These are phyloP conservation scores for Ameiurus melas DNA, from an alignment of 2,113 vertebrate genomes.

Conservation along the genomic window DNA sequence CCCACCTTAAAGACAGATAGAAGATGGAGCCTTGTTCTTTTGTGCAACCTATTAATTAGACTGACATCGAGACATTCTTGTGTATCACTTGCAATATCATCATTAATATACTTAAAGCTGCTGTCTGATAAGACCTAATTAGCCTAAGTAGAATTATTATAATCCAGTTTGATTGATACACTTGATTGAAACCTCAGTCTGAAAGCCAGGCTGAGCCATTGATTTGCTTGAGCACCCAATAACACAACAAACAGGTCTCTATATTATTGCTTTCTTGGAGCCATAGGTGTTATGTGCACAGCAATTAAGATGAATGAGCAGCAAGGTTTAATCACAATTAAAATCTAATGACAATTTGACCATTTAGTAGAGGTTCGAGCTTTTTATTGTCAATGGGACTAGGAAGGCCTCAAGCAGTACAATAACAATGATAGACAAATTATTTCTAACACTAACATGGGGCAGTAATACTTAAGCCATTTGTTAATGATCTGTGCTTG, in stretches of 20 bases:
- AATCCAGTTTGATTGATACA: constrained; percentile 40
- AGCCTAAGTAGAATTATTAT: constrained; percentile 38
- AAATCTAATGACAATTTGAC: constrained; percentile 40
- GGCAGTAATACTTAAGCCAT: constrained; percentile 36
- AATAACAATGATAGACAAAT: constrained; percentile 14
- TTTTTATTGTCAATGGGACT: neutral
- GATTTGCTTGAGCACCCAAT: constrained; percentile 42
- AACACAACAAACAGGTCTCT: constrained; percentile 43
- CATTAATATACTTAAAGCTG: constrained; percentile 21
- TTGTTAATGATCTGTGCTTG: constrained; percentile 31
- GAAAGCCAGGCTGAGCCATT: constrained; percentile 31
- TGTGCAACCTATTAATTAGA: constrained; percentile 25
- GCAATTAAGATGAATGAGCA: constrained; percentile 47
- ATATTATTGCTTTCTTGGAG: constrained; percentile 36
- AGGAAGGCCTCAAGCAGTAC: neutral
- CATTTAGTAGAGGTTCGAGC: neutral
- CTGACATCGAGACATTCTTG: constrained; percentile 14
- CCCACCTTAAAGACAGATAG: constrained; percentile 9
- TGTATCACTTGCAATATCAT: neutral
- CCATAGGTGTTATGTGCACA: constrained; percentile 42
- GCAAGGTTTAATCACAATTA: constrained; percentile 46
- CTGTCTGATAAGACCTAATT: constrained; percentile 30
- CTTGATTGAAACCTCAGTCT: constrained; percentile 30
- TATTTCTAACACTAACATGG: constrained; percentile 5
- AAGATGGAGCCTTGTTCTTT: constrained; percentile 12